Conservation (phyloP, 2,888 invertebrate genomes). For the Pilophorus perplexus region DNA sequence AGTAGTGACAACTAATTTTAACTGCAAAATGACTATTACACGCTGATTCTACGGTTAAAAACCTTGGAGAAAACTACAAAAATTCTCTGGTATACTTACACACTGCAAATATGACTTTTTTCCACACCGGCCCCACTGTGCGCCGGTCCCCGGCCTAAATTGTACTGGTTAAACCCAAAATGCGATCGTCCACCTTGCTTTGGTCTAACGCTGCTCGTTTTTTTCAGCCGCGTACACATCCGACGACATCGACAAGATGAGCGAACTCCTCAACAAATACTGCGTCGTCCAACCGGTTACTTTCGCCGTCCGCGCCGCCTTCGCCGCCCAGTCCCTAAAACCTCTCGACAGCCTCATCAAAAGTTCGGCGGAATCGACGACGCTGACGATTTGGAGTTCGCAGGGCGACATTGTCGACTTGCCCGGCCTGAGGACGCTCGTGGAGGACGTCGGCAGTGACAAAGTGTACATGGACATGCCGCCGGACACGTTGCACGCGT, state of each 20-base stretch:
- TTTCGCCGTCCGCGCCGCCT: slow-evolving; percentile 72
- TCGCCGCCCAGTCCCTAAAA: slow-evolving; percentile 65
- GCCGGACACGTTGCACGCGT: slow-evolving; percentile 5
- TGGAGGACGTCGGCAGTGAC: slow-evolving; percentile 64
- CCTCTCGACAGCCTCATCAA: slow-evolving; percentile 62
- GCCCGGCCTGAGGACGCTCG: slow-evolving; percentile 61
- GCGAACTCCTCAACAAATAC: slow-evolving; percentile 58
- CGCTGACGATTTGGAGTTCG: slow-evolving; percentile 78
- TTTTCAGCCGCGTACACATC: no score
- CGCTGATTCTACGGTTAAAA: no score
- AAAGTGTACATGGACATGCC: slow-evolving; percentile 72
- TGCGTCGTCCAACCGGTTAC: slow-evolving; percentile 68
- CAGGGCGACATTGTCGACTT: slow-evolving; percentile 67
- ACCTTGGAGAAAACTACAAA: no score
- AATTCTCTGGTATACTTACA: no score
- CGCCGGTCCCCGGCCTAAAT: no score
- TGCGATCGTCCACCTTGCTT: no score
- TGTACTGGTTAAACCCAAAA: no score
- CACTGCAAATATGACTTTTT: no score
- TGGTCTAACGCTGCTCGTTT: no score
- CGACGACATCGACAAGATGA: slow-evolving; percentile 68
- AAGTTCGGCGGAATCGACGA: slow-evolving; percentile 55
- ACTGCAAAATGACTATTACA: no score
- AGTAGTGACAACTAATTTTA: no score
- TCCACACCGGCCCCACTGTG: no score